Conservation (phyloP, 2,888 invertebrate genomes). For the Endomychus coccineus region DNA sequence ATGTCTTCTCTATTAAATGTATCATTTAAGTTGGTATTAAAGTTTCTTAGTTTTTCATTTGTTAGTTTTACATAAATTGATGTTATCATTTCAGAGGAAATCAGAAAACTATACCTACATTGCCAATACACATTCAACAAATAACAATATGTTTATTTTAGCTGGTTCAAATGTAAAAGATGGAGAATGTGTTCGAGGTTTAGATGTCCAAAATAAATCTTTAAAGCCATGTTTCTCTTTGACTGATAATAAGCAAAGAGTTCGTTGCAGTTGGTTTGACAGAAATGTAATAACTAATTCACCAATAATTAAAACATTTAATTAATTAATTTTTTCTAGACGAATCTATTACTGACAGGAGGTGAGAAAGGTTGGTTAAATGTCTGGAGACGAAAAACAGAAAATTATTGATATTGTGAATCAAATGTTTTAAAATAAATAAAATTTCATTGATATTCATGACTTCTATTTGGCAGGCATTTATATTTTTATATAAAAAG, state of each 20-base stretch:
- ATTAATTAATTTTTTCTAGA: slow-evolving; percentile 39
- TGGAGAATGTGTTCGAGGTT: slow-evolving; percentile 52
- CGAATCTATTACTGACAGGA: slow-evolving; percentile 57
- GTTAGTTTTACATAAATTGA: too few species aligned
- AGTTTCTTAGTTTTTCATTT: too few species aligned
- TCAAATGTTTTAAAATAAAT: too few species aligned
- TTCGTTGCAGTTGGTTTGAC: slow-evolving; percentile 62
- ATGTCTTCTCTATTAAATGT: background rate
- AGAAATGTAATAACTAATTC: slow-evolving; percentile 48
- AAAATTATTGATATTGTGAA: too few species aligned
- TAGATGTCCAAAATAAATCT: slow-evolving; percentile 44
- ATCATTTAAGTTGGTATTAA: too few species aligned
- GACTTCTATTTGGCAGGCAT: too few species aligned
- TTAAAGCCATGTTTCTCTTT: slow-evolving; percentile 53
- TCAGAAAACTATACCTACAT: slow-evolving; percentile 57
- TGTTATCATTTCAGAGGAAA: slow-evolving; percentile 50
- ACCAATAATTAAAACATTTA: slow-evolving; percentile 6
- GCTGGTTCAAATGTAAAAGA: slow-evolving; percentile 57
- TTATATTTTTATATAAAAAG: too few species aligned
- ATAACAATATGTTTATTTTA: slow-evolving; percentile 51
- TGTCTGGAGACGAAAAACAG: too few species aligned
- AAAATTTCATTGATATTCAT: too few species aligned
- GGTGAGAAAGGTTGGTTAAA: slow-evolving; percentile 65
- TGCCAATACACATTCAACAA: slow-evolving; percentile 49
- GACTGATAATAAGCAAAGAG: slow-evolving; percentile 58